These are phyloP conservation scores for Setophaga coronata DNA, from an alignment of 2,113 vertebrate genomes.

Conservation along the genomic window DNA sequence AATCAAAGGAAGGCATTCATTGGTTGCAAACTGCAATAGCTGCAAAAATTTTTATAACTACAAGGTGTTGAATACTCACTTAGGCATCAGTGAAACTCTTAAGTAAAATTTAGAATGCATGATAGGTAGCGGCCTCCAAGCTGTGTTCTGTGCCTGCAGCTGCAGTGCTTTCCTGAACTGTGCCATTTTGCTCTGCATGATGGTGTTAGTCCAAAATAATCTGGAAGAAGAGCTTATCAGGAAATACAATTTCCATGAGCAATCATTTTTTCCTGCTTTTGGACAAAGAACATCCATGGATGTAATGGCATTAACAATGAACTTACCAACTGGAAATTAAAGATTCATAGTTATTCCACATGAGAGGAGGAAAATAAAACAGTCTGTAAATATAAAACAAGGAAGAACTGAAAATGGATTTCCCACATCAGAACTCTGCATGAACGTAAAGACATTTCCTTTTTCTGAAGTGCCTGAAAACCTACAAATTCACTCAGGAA, in stretches of 20 bases:
- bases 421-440: background rate
- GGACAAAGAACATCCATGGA: background rate
- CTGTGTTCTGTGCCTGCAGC: accelerated
- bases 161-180: background rate
- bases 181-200: background rate
- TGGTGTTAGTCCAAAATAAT: background rate
- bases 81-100: background rate
- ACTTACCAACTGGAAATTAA: background rate
- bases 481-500: background rate
- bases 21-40: background rate
- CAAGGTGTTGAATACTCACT: background rate
- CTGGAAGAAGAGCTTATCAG: background rate
- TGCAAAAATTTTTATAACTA: background rate
- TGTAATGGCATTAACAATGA: background rate
- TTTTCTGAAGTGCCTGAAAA: background rate
- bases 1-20: background rate
- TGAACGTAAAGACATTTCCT: background rate
- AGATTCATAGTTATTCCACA: background rate
- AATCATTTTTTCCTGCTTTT: background rate
- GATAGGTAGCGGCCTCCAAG: background rate
- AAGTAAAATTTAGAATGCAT: background rate
- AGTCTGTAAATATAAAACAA: background rate
- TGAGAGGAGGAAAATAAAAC: background rate
- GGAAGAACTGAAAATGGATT: background rate
- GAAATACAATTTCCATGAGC: background rate